Evolutionary conservation across 2,797 vertebrate genomes (phyloP), one percentile per base, ranked within the genome.

Genomic region (Phrynocephalus guinanensis): DNA sequence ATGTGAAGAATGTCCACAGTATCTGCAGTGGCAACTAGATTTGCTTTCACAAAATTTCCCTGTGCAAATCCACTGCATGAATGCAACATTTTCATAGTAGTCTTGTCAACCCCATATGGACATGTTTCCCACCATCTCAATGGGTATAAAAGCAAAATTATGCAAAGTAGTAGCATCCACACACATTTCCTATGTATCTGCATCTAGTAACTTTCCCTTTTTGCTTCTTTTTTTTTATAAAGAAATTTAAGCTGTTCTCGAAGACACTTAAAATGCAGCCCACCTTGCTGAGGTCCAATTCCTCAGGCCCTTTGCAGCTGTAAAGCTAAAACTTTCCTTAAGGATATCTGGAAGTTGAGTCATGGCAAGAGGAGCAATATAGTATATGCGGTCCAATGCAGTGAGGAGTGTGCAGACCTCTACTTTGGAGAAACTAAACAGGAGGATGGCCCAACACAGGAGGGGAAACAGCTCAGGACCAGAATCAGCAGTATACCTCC

Each of bases 101-200:
- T 68, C 20, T 71, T 81, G 33, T 81, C 56, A 0, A 79, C 8
- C 73, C 15, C 28, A 83, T 24, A 67, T 71, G 9, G 50, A 13
- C 0, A 0, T 2, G n/a, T 38, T 1, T 33, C 9, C 82, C 26
- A 0, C 0, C 16, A 18, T 0, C 28, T 50, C 11, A 80, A 28
- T 67, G 7, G 6, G 6, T 1, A 0, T 0, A 18, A 90, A 84
- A 90, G n/a, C 2, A 88, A 78, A 56, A 15, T 56, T 82, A 66
- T 20, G 0, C 28, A 18, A 0, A 1, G 30, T 87, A 77, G 0
- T 50, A 72, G 22, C 0, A 0, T 70, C 76, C 44, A 86, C 44
- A 73, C 0, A 22, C 24, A 60, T 60, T 76, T 50, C n/a, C 83
- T 52, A 0, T 0, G 67, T 84, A 86, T 82, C 28, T 60, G 79